Evolutionary conservation across 2,113 vertebrate genomes (phyloP), one percentile per base, ranked within the genome.

Genomic region (Chauna torquata): DNA sequence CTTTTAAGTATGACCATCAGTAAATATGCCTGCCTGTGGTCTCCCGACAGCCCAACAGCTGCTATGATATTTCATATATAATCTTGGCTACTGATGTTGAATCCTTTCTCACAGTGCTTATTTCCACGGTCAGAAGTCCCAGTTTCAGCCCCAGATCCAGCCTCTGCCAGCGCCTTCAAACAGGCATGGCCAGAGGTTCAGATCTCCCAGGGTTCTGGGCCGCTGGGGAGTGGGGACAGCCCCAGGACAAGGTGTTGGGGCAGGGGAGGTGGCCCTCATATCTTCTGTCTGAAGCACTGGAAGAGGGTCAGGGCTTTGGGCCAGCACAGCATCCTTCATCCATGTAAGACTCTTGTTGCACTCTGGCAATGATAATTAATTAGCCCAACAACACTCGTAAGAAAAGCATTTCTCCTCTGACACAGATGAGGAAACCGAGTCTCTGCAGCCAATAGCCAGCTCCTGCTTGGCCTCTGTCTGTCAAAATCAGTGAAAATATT

Each of bases 141-240:
- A 40, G 0, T 71, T 75, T 86, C 17, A 38, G 16, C 28, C 28
- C 5, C 5, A 59, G n/a, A 5, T 28, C 13, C n/a, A 68, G 28
- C 11, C 79, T 30, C 23, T 74, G 4, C 9, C 22, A 36, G 23
- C 9, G 77, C 4, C 0, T 2, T 78, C 28, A 83, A 84, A 50
- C 2, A 74, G 34, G 18, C 6, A 18, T 27, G 25, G 23, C 8
- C 30, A 54, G 45, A 93, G 54, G 25, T 65, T 42, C 7, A 6
- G 9, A 3, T 28, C 13, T 20, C 0, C 2, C 1, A 0, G 25
- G 5, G 18, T 65, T 27, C 54, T 9, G 4, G 17, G 24, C 47
- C 19, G 6, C 22, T 4, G 7, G 68, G 23, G 25, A 24, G 32
- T 34, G 8, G 27, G 2, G 13, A 49, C 18, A 58, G 42, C 11